Conservation (phyloP, 2,113 vertebrate species). For the Natator depressus region DNA sequence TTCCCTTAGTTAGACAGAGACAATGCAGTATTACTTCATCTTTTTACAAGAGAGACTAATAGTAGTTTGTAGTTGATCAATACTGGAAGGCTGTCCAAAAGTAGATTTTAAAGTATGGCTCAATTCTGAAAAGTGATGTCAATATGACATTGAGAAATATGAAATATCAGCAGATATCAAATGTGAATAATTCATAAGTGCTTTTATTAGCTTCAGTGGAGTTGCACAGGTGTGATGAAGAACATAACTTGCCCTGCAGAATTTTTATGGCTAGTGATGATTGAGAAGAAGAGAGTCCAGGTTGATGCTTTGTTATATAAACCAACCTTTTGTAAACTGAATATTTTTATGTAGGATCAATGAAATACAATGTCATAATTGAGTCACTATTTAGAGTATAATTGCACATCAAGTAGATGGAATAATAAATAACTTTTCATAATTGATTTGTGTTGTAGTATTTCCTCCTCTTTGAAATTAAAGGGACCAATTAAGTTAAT, state of each 20-base stretch:
- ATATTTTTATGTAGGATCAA: neutral
- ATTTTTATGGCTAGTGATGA: neutral
- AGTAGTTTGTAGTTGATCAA: neutral
- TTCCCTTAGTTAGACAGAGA: neutral
- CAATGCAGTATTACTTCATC: neutral
- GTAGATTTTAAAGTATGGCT: neutral
- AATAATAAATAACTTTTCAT: neutral
- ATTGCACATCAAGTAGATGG: neutral
- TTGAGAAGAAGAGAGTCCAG: neutral
- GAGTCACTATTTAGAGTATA: conserved; percentile 74
- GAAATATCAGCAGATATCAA: no score
- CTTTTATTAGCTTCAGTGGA: neutral
- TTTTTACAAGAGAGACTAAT: neutral
- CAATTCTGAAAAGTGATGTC: neutral
- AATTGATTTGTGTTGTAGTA: neutral
- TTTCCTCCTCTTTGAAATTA: neutral
- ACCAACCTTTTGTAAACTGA: neutral
- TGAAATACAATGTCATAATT: neutral
- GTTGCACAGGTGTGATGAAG: neutral
- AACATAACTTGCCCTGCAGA: neutral
- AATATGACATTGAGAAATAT: neutral
- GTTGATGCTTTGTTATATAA: neutral
- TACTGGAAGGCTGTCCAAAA: neutral
- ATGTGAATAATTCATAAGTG: neutral
- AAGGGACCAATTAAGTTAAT: neutral